Percentiles rank a stretch among this genome's conserved stretches.
phyloP scores from a whole-genome alignment of 1,140 invertebrate species.

The Bilobella aurantiaca region DNA sequence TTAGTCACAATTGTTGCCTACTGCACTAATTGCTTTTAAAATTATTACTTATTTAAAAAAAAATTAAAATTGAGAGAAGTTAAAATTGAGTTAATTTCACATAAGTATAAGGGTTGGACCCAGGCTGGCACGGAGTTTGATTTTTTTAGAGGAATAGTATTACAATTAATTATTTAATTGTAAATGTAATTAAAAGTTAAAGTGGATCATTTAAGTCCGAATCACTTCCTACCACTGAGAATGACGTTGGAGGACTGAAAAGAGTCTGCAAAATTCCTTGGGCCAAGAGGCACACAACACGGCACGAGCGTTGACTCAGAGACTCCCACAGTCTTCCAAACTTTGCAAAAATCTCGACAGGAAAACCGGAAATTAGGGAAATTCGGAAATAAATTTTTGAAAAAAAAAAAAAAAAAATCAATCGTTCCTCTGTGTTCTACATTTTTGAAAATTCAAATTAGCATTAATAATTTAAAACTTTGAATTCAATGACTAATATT shows the following conservation, averaged over 20 bases:
- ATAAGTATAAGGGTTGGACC: too few relatives aligned
- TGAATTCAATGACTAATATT: too few relatives aligned
- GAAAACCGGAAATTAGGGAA: too few relatives aligned
- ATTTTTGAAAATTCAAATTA: too few relatives aligned
- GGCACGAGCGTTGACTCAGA: background rate
- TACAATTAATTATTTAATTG: background rate
- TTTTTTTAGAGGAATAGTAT: background rate
- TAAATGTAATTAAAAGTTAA: background rate
- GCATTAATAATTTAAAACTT: too few relatives aligned
- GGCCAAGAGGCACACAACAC: background rate
- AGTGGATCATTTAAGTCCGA: background rate
- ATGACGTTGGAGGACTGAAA: background rate
- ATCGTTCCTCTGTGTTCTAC: background rate
- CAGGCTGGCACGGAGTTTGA: background rate
- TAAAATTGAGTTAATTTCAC: too few relatives aligned
- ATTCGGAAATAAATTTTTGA: background rate
- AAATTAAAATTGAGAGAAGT: too few relatives aligned
- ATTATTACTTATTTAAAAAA: too few relatives aligned
- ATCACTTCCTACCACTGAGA: background rate
- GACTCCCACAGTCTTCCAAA: background rate
- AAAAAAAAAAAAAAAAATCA: background rate
- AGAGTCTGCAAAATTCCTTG: conserved; percentile 2
- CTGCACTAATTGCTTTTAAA: too few relatives aligned
- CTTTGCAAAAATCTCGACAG: too few relatives aligned
- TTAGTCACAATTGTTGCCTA: too few relatives aligned